These are phyloP conservation scores for Volucella inanis DNA, from an alignment of 2,888 invertebrate species.

Conservation along the genomic window DNA sequence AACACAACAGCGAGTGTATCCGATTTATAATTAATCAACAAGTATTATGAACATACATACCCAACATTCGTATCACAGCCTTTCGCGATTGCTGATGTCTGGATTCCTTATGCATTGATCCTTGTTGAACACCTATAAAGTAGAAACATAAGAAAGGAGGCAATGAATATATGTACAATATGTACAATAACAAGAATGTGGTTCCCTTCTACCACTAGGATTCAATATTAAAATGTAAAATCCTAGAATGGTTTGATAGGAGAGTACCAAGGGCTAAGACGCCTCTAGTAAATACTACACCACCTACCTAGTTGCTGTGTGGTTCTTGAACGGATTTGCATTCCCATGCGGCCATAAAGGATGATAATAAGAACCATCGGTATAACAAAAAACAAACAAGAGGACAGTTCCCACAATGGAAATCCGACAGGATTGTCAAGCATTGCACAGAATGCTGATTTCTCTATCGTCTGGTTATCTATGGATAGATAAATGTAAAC, in stretches of 20 bases:
- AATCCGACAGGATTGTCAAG: conserved; percentile 85
- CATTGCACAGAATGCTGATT: conserved; percentile 92
- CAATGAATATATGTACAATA: background rate
- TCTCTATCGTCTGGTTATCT: conserved; percentile 85
- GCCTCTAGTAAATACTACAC: background rate
- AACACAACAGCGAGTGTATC: background rate
- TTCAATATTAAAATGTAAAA: too few relatives aligned
- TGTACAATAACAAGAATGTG: background rate
- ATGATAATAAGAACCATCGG: conserved; percentile 89
- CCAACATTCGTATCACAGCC: conserved; percentile 91
- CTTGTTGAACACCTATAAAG: conserved; percentile 83
- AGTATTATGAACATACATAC: conserved; percentile 83
- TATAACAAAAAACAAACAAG: conserved; percentile 91
- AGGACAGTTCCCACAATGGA: conserved; percentile 91
- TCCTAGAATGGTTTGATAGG: too few relatives aligned
- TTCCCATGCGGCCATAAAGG: conserved; percentile 91
- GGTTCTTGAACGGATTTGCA: conserved; percentile 86
- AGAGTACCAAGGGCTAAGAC: too few relatives aligned
- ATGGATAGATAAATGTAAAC: conserved; percentile 66
- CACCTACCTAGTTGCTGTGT: conserved; percentile 83
- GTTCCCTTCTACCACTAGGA: background rate
- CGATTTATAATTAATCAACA: background rate
- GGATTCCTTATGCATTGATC: conserved; percentile 88
- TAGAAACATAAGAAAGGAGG: conserved; percentile 33
- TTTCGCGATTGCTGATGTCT: conserved; percentile 88